These are phyloP conservation scores for Meliscaeva auricollis DNA, from an alignment of 2,888 invertebrate genomes.

Conservation along the genomic window DNA sequence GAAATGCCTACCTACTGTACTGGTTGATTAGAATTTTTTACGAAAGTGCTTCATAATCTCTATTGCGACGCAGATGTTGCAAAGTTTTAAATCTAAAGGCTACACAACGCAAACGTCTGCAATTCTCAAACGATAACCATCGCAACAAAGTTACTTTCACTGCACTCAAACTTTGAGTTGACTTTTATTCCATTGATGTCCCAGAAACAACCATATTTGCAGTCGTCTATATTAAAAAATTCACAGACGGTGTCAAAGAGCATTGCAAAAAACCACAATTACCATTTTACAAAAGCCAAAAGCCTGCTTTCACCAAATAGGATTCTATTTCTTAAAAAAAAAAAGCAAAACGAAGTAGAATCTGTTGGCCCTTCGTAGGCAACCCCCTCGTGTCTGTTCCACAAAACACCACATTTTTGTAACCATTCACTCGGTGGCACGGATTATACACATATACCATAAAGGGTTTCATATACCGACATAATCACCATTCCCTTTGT, in stretches of 20 bases:
- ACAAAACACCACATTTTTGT: not conserved
- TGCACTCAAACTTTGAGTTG: conserved; percentile 19
- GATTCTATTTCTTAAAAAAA: conserved; percentile 62
- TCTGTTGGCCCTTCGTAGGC: not conserved
- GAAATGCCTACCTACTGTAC: too few species aligned
- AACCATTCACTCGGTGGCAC: conserved; percentile 61
- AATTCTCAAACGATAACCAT: not conserved
- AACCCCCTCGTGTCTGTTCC: not conserved
- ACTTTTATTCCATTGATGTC: conserved; percentile 22
- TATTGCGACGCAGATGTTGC: not conserved
- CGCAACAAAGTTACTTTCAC: conserved; percentile 26
- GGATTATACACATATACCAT: conserved; percentile 60
- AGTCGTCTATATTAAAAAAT: conserved; percentile 65
- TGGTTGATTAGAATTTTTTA: too few species aligned
- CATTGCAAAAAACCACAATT: conserved; percentile 75
- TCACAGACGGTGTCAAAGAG: conserved; percentile 74
- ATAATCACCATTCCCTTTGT: conserved; percentile 71
- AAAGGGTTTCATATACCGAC: conserved; percentile 52
- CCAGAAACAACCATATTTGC: conserved; percentile 29
- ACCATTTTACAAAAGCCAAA: conserved; percentile 75
- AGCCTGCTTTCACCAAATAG: conserved; percentile 70
- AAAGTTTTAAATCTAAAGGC: not conserved
- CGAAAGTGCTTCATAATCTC: too few species aligned
- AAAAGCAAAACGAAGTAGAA: conserved; percentile 4
- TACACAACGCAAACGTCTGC: not conserved